Base-by-base conservation (phyloP, 2,888 invertebrate genomes). In the Lithophane leautieri region DNA sequence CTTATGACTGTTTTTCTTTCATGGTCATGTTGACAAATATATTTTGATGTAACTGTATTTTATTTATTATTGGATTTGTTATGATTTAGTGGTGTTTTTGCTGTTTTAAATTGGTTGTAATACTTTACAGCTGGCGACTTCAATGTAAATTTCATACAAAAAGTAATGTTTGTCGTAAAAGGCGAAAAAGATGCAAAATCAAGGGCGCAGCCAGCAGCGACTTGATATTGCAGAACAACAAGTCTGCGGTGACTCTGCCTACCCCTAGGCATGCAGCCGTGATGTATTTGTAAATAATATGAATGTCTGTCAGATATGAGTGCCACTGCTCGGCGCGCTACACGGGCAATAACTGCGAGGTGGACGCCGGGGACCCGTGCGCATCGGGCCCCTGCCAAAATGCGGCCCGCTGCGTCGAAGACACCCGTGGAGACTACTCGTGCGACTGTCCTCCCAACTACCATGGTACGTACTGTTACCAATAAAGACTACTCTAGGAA, bases 321-420 rank as follows among this genome's bases (percentile, higher is more conserved):
- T 99, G 99, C 94, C 97, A 97, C 92, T 99, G 99, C 96, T 97
- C 98, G 76, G 97, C 98, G 52, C 97, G 98, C 73, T 99, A 98
- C 94, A 97, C 98, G 73, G 99, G 99, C 86, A 98, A 98, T 95
- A 98, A 98, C 95, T 99, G 99, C 95, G 98, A 98, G 94, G 97
- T 97, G 93, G 98, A 98, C 94, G 97, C 97, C 92, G 98, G 98
- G 70, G 97, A 98, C 85, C 98, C 98, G 0, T 98, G 98, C 91
- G 91, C 93, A 78, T 97, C 97, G 66, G 95, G 94, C 81, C 97
- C 98, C 19, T 99, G 99, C 92, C 96, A 95, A 82, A 98, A 99
- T 95, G 97, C 97, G 63, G 99, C 97, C 11, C 89, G 84, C 76
- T 91, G 98, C 89, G 91, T 93, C 22, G 97, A 97, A 89, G 97